Evolutionary conservation across 1,140 invertebrate genomes (phyloP), one percentile per base, ranked within the genome.

Genomic region (Saccostrea glomerata): DNA sequence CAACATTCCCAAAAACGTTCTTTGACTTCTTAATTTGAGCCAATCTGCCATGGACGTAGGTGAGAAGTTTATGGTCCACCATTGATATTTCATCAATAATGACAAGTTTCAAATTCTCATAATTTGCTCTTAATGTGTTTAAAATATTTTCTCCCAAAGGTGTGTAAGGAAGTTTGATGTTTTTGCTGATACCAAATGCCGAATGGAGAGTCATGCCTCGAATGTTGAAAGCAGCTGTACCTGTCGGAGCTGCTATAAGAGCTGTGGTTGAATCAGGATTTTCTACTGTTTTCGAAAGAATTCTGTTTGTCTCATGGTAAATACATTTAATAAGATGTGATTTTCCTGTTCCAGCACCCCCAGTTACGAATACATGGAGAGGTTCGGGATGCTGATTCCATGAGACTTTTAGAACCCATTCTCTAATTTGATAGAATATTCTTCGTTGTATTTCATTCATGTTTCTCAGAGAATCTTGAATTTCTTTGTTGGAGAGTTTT

Each of bases 51-150:
- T 87, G 63, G 30, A 89, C 55, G 66, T 89, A 89, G 17, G 54
- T 7, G 15, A 87, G 66, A 25, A 89, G 13, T 54, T 89, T 89
- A 9, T 86, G 36, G 30, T 89, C 85, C 6, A 89, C 88, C 88
- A 89, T 89, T 5, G 88, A 89, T 9, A 89, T 84, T 87, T 89
- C 88, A 87, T 89, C 88, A 84, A 89, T 89, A 20, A 89, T 87
- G 5, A 89, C 25, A 5, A 86, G 30, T 66, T 87, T 55, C 7
- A 89, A 20, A 63, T 84, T 58, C 9, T 77, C 58, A 20, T 84
- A 54, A 63, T 89, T 89, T 7, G 11, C 40, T 47, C 85, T 55
- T 47, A 84, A 30, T 47, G n/a, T 63, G 86, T 70, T 86, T 17
- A 89, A 20, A 13, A 60, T 84, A 82, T 84, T 47, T n/a, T 88